Evolutionary conservation across 2,888 invertebrate species (phyloP), one percentile per base, ranked within the genome.

Genomic region (Megalurothrips usitatus): DNA sequence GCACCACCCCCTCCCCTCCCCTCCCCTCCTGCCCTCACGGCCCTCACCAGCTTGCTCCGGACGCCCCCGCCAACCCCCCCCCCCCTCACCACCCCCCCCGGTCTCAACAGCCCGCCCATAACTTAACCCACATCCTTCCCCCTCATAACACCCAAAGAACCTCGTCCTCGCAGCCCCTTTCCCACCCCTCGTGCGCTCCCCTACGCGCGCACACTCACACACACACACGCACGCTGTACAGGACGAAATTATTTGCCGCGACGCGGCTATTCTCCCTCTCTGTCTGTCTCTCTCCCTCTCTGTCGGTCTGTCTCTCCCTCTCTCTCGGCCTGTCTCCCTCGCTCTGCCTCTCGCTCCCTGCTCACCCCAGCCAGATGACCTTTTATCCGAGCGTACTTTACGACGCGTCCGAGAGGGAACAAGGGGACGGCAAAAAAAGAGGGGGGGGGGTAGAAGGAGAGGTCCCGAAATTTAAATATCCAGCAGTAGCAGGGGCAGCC

Each of bases 51-150:
- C 68, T 75, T 75, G 68, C 68, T 75, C 68, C 68, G 68, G 68
- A 75, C 68, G 58, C 68, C 68, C 68, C n/a, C n/a, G n/a, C n/a
- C n/a, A n/a, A n/a, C n/a, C n/a, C 26, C 68, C 26, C 68, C 68
- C 23, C 23, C 68, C 68, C 23, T 23, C 68, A 43, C 34, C 14
- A 12, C 68, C 68, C 68, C 12, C 26, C 68, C 68, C 58, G 58
- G 17, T 75, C 68, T 75, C 68, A 75, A 75, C 68, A 75, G 68
- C 68, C 68, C 68, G 68, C 68, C 68, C 68, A 75, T 75, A 75
- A 75, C 68, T 75, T 75, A 75, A 75, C 68, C 68, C 68, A 75
- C 68, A 75, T 75, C 68, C 68, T 75, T 75, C 68, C 68, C 68
- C 68, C 68, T 75, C 68, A 75, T 75, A 75, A 75, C 68, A 75